Percentiles rank a stretch among this genome's conserved stretches.
Evolutionary conservation across 2,888 invertebrate genomes (phyloP).

Genomic region (Cantharis rufa): DNA sequence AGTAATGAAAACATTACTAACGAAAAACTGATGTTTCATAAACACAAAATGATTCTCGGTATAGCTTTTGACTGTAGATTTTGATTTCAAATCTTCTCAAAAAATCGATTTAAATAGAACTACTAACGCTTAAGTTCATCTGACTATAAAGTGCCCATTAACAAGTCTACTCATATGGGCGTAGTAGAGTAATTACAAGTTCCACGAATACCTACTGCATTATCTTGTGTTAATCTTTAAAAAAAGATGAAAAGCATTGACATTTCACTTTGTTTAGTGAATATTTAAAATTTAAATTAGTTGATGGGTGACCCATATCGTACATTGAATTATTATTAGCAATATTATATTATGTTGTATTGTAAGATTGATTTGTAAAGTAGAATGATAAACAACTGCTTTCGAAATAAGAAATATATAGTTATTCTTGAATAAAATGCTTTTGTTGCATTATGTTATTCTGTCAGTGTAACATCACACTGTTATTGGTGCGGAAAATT

Average conservation of each 20-base stretch:
- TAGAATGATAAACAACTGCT: background rate
- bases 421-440: background rate
- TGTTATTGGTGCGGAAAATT: conserved; percentile 49
- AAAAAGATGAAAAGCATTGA: background rate
- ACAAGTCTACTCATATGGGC: background rate
- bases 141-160: background rate
- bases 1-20: too few species aligned
- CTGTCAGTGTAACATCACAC: conserved; percentile 26
- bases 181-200: background rate
- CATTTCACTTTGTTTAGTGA: background rate
- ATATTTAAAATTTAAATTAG: background rate
- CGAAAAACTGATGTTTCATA: too few species aligned
- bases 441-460: background rate
- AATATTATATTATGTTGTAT: background rate
- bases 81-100: too few species aligned
- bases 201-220: background rate
- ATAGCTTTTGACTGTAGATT: too few species aligned
- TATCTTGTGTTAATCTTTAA: background rate
- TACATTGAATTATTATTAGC: background rate
- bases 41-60: too few species aligned
- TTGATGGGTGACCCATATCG: background rate
- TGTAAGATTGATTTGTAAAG: background rate
- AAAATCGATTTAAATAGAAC: background rate
- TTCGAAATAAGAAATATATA: background rate
- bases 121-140: background rate